phyloP scores from a whole-genome alignment of 2,113 vertebrate genomes.

The Suncus etruscus region DNA sequence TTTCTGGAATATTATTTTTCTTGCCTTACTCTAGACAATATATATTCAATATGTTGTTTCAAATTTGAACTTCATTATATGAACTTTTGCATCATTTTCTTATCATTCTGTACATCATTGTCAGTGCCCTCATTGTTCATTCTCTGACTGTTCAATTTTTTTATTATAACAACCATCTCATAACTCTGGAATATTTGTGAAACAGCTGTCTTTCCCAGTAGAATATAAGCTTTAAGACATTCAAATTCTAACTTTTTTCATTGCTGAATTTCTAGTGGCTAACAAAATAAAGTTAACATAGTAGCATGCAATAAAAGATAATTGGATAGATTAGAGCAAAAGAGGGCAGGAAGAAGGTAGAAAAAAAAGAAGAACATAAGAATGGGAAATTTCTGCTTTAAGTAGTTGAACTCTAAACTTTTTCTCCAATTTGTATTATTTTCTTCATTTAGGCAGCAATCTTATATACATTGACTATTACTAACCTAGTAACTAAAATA shows the following conservation, averaged over 20 bases:
- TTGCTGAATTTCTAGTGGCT: not conserved
- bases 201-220: slow-evolving; percentile 5
- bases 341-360: not conserved
- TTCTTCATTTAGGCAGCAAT: slow-evolving; percentile 9
- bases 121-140: not conserved
- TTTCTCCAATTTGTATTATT: slow-evolving; percentile 21
- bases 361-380: not conserved
- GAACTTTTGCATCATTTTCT: not conserved
- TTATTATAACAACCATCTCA: not conserved
- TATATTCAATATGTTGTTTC: slow-evolving; percentile 18
- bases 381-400: not conserved
- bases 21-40: not conserved
- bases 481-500: slow-evolving; percentile 50
- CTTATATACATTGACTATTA: not conserved
- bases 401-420: slow-evolving; percentile 1
- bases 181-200: not conserved
- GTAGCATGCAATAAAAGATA: not conserved
- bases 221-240: not conserved
- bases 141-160: not conserved
- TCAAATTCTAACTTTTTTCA: not conserved
- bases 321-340: not conserved
- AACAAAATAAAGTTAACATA: not conserved
- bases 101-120: not conserved
- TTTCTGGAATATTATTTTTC: slow-evolving; percentile 31
- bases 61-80: slow-evolving; percentile 20